phyloP scores from a whole-genome alignment of 1,140 invertebrate species.

The Orchestia grillus region DNA sequence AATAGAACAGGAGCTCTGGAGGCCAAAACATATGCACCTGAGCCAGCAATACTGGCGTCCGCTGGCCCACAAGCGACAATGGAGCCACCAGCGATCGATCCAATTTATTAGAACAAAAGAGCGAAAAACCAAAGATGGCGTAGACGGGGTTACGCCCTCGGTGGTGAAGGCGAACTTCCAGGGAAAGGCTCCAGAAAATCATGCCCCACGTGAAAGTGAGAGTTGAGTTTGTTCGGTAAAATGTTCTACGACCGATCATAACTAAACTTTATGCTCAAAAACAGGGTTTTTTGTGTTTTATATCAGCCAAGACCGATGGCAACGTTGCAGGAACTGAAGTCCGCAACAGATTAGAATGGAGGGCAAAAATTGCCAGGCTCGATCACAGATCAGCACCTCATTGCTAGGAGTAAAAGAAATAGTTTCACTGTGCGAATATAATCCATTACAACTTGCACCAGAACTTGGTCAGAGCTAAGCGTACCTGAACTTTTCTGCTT shows the following conservation, averaged over 20 bases:
- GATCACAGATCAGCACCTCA: not conserved
- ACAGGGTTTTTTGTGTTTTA: not conserved
- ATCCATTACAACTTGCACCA: too few species aligned
- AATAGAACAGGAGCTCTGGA: not conserved
- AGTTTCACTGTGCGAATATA: too few species aligned
- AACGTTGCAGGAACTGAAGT: not conserved
- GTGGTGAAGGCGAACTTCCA: not conserved
- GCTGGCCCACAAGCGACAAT: not conserved
- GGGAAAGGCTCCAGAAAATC: not conserved
- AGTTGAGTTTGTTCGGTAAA: not conserved
- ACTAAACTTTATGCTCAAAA: not conserved
- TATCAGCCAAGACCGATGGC: not conserved
- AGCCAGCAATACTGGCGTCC: not conserved
- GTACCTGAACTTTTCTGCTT: not conserved
- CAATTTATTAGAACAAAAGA: constrained; percentile 3
- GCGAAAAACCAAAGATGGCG: not conserved
- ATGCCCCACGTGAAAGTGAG: not conserved
- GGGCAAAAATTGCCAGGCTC: not conserved
- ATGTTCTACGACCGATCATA: not conserved
- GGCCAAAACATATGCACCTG: not conserved
- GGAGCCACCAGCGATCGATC: not conserved
- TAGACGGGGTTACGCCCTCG: not conserved
- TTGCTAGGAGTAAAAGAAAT: too few species aligned
- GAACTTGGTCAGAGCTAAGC: not conserved
- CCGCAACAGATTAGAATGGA: not conserved